Conservation (phyloP, 2,888 invertebrate species). For the Drosophila gaucha region DNA sequence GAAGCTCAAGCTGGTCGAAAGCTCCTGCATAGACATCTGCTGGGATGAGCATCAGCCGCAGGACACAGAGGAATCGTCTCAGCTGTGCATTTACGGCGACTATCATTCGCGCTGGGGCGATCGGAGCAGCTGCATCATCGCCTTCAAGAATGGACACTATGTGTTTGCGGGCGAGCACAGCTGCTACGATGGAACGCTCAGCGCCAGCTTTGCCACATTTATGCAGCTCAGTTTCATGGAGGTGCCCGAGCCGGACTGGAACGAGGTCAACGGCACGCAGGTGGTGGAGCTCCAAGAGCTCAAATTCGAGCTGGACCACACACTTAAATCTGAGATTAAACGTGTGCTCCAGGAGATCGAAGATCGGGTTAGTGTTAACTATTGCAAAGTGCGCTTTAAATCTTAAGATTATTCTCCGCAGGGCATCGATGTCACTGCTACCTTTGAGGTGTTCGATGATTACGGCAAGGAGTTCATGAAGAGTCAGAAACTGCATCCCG, state of each 20-base stretch:
- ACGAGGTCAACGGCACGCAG: conserved; percentile 28
- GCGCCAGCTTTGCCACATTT: conserved; percentile 82
- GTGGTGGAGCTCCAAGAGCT: conserved; percentile 83
- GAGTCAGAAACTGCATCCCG: conserved; percentile 86
- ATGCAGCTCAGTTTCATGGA: conserved; percentile 82
- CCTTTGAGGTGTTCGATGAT: conserved; percentile 83
- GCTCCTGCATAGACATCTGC: conserved; percentile 81
- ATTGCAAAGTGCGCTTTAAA: background rate
- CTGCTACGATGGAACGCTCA: conserved; percentile 84
- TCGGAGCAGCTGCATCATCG: conserved; percentile 85
- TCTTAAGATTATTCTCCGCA: conserved; percentile 23
- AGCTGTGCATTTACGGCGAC: conserved; percentile 85
- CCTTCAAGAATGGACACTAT: conserved; percentile 86
- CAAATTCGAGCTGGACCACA: conserved; percentile 85
- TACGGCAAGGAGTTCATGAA: conserved; percentile 86
- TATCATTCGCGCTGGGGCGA: conserved; percentile 87
- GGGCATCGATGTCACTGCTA: conserved; percentile 82
- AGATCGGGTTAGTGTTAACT: conserved; percentile 73
- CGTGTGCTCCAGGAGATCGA: conserved; percentile 82
- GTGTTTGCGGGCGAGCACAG: conserved; percentile 86
- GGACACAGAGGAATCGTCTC: conserved; percentile 83
- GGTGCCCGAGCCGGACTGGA: conserved; percentile 83
- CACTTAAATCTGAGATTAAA: conserved; percentile 84
- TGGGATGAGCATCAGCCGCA: conserved; percentile 84
- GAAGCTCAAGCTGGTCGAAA: conserved; percentile 83